Evolutionary conservation across 2,113 vertebrate genomes (phyloP).

Genomic region (Mormyrus iriodes): DNA sequence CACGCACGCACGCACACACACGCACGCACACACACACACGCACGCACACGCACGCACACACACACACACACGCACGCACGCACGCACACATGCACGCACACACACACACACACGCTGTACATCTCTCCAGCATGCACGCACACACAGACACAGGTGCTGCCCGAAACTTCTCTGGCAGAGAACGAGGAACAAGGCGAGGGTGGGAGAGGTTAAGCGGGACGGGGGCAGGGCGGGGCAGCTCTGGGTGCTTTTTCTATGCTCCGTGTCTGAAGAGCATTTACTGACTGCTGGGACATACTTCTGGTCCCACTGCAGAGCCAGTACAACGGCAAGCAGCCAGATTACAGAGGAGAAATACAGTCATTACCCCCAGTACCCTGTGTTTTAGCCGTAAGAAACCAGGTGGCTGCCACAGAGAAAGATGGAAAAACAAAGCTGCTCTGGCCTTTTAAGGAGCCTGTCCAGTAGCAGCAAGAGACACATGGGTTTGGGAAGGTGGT

Average conservation of each 20-base stretch:
- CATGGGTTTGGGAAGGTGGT: neutral
- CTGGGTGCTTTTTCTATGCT: neutral
- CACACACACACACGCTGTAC: neutral
- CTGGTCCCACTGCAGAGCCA: constrained; percentile 27
- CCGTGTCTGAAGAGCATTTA: neutral
- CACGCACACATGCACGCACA: neutral
- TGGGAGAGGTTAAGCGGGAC: constrained; percentile 38
- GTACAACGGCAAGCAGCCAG: constrained; percentile 50
- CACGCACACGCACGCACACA: no score
- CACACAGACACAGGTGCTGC: constrained; percentile 18
- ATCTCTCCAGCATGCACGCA: neutral
- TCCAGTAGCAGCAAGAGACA: neutral
- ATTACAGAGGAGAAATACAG: constrained; percentile 66
- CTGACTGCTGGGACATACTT: neutral
- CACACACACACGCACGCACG: no score
- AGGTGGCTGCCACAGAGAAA: constrained; percentile 56
- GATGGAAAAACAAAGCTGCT: constrained; percentile 39
- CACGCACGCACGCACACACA: no score
- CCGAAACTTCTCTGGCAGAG: constrained; percentile 34
- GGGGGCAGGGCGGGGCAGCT: neutral
- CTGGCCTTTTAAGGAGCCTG: neutral
- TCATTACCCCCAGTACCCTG: constrained; percentile 59
- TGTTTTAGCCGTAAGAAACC: constrained; percentile 59
- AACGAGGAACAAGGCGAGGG: constrained; percentile 49
- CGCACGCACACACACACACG: no score